Evolutionary conservation across 2,797 vertebrate species (phyloP), one percentile per base, ranked within the genome.

Genomic region (Epinephelus awoara): DNA sequence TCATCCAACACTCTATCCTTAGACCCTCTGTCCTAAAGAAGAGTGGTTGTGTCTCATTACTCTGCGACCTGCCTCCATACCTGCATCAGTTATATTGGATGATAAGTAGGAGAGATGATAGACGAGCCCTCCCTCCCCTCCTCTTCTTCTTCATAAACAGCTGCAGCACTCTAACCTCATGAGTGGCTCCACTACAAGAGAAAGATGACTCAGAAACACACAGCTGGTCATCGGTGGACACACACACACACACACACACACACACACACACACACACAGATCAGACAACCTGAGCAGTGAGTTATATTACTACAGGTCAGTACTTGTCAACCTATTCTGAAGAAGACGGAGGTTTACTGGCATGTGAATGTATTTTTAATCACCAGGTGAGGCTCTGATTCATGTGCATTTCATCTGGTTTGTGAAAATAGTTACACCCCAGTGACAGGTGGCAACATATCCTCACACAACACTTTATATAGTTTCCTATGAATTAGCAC

Each of bases 311-410:
- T 19, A 47, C 44, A 27, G 70, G 55, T 69, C 29, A 34, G 17
- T 12, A 19, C 21, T 18, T 51, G 40, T 44, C 72, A 19, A 68
- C 64, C 72, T 76, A 23, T 46, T 21, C 46, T 27, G 12, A 55
- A 76, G 42, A 19, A 14, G 47, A 38, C 34, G 2, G 34, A 46
- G 15, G 56, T 62, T 71, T 42, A 19, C 64, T 50, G 55, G 13
- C 62, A 59, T 55, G 67, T 29, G 27, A 29, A 29, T 29, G 27
- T 29, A 29, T 29, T 29, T 23, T 72, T 64, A 42, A 69, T 62
- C 38, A 79, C 23, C 70, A 79, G 76, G 42, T 73, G 46, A 71
- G 59, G 21, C 64, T 72, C 34, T 27, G 18, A 8, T 17, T 23
- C 46, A 17, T 38, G 51, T 18, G 18, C 3, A 51, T 63, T 67